Percentiles rank a stretch among this genome's conserved stretches.
phyloP scores from a whole-genome alignment of 2,888 invertebrate species.

The Malachius bipustulatus region DNA sequence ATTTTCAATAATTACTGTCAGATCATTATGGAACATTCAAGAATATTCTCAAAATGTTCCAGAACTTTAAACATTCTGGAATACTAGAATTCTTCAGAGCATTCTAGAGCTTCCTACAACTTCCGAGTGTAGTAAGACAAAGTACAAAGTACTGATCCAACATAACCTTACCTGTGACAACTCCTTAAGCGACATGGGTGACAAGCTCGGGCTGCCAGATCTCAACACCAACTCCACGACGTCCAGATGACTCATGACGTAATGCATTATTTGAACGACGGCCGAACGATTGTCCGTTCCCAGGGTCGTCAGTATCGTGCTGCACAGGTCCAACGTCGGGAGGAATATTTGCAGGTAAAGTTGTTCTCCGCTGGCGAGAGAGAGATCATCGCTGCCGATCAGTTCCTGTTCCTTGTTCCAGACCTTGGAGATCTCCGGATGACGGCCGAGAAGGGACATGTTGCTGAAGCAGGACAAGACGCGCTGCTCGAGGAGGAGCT shows the following conservation, averaged over 20 bases:
- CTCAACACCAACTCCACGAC: conserved; percentile 68
- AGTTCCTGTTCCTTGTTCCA: conserved; percentile 26
- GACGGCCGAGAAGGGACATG: conserved; percentile 57
- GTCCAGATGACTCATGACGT: conserved; percentile 70
- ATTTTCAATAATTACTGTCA: too few relatives aligned
- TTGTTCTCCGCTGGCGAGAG: conserved; percentile 51
- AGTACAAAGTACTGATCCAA: too few relatives aligned
- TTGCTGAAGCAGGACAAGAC: conserved; percentile 50
- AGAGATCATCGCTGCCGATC: too few relatives aligned
- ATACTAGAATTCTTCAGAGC: too few relatives aligned
- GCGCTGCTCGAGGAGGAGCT: conserved; percentile 48
- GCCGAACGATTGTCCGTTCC: conserved; percentile 76
- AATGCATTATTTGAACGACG: conserved; percentile 66
- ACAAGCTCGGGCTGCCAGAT: conserved; percentile 52
- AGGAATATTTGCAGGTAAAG: conserved; percentile 75
- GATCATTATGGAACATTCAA: too few relatives aligned
- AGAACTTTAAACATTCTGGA: too few relatives aligned
- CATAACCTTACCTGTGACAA: conserved; percentile 59
- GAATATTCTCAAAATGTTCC: conserved; percentile 19
- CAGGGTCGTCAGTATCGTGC: conserved; percentile 68
- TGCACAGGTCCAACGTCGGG: conserved; percentile 70
- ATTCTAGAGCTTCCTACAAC: too few relatives aligned
- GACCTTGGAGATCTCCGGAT: conserved; percentile 50
- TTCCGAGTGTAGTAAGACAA: too few relatives aligned
- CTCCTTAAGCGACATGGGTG: conserved; percentile 57